These are phyloP conservation scores for Dryobotodes eremita DNA, from an alignment of 2,888 invertebrate genomes.

Conservation along the genomic window DNA sequence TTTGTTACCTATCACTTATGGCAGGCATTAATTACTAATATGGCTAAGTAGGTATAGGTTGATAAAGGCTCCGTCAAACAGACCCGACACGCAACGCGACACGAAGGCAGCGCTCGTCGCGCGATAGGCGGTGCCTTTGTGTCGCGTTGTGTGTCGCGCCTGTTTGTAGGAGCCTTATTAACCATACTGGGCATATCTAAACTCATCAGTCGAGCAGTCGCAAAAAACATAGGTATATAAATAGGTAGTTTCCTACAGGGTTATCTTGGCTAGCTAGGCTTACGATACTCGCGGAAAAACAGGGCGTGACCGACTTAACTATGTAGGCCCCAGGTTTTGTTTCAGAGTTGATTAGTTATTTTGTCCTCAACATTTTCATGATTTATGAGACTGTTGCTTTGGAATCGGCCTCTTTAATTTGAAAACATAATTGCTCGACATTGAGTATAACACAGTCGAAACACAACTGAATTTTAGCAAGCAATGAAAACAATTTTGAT, in stretches of 20 bases:
- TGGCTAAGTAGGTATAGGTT: neutral
- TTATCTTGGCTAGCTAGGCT: slow-evolving; percentile 38
- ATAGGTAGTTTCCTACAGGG: slow-evolving; percentile 21
- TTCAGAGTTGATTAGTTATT: slow-evolving; percentile 36
- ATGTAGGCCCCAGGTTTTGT: slow-evolving; percentile 32
- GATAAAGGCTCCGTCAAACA: no score
- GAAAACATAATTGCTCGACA: slow-evolving; percentile 15
- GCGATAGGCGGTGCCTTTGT: no score
- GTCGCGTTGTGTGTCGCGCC: no score
- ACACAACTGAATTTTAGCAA: slow-evolving; percentile 36
- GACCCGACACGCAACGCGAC: no score
- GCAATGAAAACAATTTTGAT: slow-evolving; percentile 50
- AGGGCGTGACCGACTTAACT: slow-evolving; percentile 51
- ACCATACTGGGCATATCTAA: neutral
- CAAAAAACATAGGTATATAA: neutral
- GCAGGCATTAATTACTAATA: neutral
- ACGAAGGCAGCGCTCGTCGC: no score
- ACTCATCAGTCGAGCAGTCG: neutral
- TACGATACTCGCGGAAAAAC: slow-evolving; percentile 47
- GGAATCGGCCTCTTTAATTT: slow-evolving; percentile 28
- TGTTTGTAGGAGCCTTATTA: neutral
- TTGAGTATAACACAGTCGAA: slow-evolving; percentile 20
- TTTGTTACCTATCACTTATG: neutral
- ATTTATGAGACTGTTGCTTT: slow-evolving; percentile 18
- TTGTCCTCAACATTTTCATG: slow-evolving; percentile 14